Conservation (phyloP, 2,797 vertebrate genomes). For the Semotilus atromaculatus region DNA sequence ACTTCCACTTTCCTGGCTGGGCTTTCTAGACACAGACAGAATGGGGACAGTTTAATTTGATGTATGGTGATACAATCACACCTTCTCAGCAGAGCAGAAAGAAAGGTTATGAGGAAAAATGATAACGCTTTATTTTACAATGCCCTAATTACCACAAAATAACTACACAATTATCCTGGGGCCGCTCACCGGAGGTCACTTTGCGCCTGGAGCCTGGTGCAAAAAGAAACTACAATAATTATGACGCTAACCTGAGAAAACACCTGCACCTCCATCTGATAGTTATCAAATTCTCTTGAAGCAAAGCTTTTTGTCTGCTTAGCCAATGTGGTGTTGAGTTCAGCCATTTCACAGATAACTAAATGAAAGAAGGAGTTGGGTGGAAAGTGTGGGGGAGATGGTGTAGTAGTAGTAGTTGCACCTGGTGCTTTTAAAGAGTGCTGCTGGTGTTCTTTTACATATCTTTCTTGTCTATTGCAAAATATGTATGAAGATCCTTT, state of each 20-base stretch:
- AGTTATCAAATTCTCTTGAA: neutral
- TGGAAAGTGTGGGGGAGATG: neutral
- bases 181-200: constrained; percentile 52
- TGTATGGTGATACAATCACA: constrained; percentile 77
- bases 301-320: neutral
- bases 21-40: constrained; percentile 75
- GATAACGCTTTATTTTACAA: constrained; percentile 71
- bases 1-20: constrained; percentile 67
- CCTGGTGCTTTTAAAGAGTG: neutral
- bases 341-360: constrained; percentile 22
- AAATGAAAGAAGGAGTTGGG: neutral
- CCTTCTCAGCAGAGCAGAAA: constrained; percentile 78
- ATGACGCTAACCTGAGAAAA: constrained; percentile 3
- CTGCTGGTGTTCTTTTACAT: neutral
- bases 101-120: constrained; percentile 72
- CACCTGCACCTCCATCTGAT: neutral
- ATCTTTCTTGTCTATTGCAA: neutral
- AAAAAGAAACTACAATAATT: constrained; percentile 29
- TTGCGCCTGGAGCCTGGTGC: neutral
- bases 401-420: neutral
- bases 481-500: neutral
- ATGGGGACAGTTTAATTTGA: constrained; percentile 81
- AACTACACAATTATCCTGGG: constrained; percentile 66
- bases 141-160: constrained; percentile 72
- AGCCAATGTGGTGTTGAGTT: neutral